Conservation (phyloP, 1,140 invertebrate genomes). For the Scaptomyza montana region DNA sequence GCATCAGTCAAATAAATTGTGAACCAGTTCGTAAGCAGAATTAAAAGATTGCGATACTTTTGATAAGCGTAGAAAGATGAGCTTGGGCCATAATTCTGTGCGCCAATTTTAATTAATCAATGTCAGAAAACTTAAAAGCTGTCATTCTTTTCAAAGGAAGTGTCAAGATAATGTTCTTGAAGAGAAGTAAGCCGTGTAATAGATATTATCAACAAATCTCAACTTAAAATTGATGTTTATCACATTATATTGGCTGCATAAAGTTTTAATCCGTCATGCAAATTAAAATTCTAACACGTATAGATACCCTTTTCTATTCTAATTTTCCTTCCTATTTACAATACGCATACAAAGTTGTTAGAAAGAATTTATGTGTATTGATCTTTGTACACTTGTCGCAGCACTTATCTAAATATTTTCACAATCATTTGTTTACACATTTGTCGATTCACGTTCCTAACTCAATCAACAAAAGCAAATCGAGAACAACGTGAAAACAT, state of each 20-base stretch:
- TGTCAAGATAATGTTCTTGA: slow-evolving; percentile 1
- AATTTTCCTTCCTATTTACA: slow-evolving; percentile 39
- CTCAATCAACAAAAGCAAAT: slow-evolving; percentile 7
- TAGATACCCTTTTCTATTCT: too few relatives aligned
- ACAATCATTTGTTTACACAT: slow-evolving; percentile 53
- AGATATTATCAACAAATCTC: neutral
- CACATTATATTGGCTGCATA: neutral
- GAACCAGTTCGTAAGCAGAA: slow-evolving; percentile 29
- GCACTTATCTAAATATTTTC: slow-evolving; percentile 62
- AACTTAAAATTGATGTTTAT: slow-evolving; percentile 11
- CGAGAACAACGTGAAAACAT: slow-evolving; percentile 13
- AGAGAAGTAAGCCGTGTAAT: neutral
- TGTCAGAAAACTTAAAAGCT: slow-evolving; percentile 5
- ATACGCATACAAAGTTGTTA: neutral
- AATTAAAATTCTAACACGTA: too few relatives aligned
- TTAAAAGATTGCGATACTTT: slow-evolving; percentile 41
- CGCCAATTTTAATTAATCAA: slow-evolving; percentile 42
- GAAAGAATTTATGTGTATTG: too few relatives aligned
- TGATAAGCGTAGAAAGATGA: slow-evolving; percentile 31
- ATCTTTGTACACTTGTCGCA: too few relatives aligned
- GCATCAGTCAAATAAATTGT: slow-evolving; percentile 13
- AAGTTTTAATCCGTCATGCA: too few relatives aligned
- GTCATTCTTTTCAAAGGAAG: neutral
- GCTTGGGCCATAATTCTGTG: slow-evolving; percentile 39
- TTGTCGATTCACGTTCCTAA: slow-evolving; percentile 13